Percentiles rank a stretch among this genome's conserved stretches.
These are phyloP conservation scores for Pseudonaja textilis DNA, from an alignment of 2,113 vertebrate genomes.

Conservation along the genomic window DNA sequence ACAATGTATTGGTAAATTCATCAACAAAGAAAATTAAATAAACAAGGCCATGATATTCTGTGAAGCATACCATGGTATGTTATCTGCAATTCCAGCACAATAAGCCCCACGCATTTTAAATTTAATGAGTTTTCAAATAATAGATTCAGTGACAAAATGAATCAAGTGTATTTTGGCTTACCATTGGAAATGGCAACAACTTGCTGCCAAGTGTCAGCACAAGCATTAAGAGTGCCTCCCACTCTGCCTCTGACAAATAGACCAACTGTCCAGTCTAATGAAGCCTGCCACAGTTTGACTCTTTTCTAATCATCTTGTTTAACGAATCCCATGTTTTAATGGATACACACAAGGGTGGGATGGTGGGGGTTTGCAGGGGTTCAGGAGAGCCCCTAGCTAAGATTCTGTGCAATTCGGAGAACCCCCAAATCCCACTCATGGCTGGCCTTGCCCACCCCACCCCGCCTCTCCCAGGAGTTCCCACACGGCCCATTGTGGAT, in stretches of 20 bases:
- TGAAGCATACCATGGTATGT: not conserved
- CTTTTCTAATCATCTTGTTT: not conserved
- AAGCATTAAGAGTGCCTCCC: not conserved
- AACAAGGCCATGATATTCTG: not conserved
- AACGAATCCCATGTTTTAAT: constrained; percentile 5
- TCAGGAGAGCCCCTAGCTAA: too few relatives aligned
- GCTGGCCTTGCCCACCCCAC: too few relatives aligned
- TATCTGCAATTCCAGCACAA: constrained; percentile 20
- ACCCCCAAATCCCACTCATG: too few relatives aligned
- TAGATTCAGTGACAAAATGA: constrained; percentile 18
- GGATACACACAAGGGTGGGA: not conserved
- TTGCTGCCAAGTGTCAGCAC: not conserved
- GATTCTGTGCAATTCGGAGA: too few relatives aligned
- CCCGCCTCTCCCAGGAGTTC: too few relatives aligned
- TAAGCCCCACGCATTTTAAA: not conserved
- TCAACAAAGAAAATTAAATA: constrained; percentile 24
- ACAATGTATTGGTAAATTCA: constrained; percentile 19
- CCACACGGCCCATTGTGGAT: too few relatives aligned
- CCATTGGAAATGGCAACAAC: not conserved
- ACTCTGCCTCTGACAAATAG: not conserved
- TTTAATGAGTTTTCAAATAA: constrained; percentile 28
- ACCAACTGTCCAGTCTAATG: constrained; percentile 30
- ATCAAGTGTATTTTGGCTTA: not conserved
- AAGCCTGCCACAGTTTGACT: constrained; percentile 6
- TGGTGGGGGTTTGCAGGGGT: too few relatives aligned